Evolutionary conservation across 2,113 vertebrate genomes (phyloP), one percentile per base, ranked within the genome.

Genomic region (Thunnus thynnus): DNA sequence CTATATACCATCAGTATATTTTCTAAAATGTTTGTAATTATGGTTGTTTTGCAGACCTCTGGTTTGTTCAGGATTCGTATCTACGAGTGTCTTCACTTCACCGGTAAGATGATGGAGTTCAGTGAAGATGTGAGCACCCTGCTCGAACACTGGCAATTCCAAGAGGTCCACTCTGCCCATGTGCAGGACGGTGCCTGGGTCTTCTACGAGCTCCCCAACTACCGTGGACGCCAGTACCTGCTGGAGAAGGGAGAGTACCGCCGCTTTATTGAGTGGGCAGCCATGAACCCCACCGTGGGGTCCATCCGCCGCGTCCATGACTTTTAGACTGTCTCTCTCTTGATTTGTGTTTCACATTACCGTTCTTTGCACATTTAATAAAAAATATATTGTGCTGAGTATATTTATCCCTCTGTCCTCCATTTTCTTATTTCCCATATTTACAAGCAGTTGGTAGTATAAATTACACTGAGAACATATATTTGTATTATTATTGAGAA

Each of bases 151-250:
- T 91, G 88, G 79, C 56, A 55, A 8, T 32, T 51, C 44, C 83
- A 5, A 0, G 88, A 88, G 46, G 71, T 92, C 41, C 79, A 91
- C 60, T 94, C 93, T 2, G 87, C 79, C 41, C 82, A 83, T 3
- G 89, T 94, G 36, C 17, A 70, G 44, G 90, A 92, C 0, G 93
- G 90, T 0, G 64, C 87, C 76, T 93, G 92, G 91, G 77, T 88
- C 56, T 89, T 93, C 67, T 88, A 78, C 0, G 89, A 93, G 70
- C 87, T 88, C n/a, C 87, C 91, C 16, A 85, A 87, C 70, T 94
- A 76, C 84, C 80, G 36, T 0, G 90, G 91, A 9, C 79, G 47
- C 4, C 88, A 90, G 75, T 82, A 88, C 61, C 72, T 92, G 51
- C 85, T 94, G 82, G 89, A 88, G 51, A 85, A 22, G 22, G 92